Conservation (phyloP, 2,113 vertebrate genomes). For the Tichodroma muraria region DNA sequence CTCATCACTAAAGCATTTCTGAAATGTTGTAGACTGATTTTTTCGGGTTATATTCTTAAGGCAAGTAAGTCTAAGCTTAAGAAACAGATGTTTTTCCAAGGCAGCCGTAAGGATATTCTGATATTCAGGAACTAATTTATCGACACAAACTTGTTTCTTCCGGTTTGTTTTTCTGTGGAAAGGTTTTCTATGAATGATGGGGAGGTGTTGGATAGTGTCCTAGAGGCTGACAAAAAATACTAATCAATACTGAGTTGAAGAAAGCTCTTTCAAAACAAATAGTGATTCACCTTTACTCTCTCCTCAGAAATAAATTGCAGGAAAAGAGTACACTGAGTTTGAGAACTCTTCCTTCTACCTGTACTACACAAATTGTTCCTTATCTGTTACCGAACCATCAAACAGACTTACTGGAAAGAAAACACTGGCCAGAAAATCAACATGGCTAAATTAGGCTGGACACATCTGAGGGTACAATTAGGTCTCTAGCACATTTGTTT, state of each 20-base stretch:
- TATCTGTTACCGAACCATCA: slow-evolving; percentile 23
- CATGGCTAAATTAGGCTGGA: not conserved
- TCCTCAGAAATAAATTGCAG: not conserved
- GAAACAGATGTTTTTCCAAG: not conserved
- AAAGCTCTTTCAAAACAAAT: not conserved
- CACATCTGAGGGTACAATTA: not conserved
- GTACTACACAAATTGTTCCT: slow-evolving; percentile 28
- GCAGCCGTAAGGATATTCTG: not conserved
- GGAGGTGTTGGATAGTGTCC: not conserved
- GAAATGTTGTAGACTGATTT: not conserved
- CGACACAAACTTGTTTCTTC: not conserved
- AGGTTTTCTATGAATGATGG: not conserved
- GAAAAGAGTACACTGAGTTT: not conserved
- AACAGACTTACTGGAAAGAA: not conserved
- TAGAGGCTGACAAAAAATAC: not conserved
- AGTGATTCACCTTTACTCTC: not conserved
- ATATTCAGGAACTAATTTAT: not conserved
- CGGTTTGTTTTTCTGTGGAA: not conserved
- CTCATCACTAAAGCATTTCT: not conserved
- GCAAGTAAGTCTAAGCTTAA: not conserved
- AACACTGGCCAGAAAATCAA: slow-evolving; percentile 18
- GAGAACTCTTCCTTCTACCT: slow-evolving; percentile 36
- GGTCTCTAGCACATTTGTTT: not conserved
- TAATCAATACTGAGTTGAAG: not conserved
- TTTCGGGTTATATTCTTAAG: not conserved